Evolutionary conservation across 2,888 invertebrate genomes (phyloP).

Genomic region (Epiblema foenella): DNA sequence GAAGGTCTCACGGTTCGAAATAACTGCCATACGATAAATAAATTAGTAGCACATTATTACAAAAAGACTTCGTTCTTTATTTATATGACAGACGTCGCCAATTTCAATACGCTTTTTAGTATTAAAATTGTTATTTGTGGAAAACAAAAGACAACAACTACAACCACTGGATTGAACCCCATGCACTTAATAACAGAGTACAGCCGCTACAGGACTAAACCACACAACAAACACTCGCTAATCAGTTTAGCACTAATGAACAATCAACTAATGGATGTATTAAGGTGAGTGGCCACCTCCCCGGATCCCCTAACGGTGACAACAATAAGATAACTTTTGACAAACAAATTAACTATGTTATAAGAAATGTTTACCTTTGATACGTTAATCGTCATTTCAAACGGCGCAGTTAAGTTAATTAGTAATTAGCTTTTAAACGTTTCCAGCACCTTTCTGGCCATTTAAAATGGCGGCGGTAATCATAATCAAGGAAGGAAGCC

Average conservation of each 20-base stretch:
- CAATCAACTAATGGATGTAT: slow-evolving; percentile 39
- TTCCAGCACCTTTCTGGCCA: slow-evolving; percentile 9
- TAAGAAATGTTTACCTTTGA: slow-evolving; percentile 7
- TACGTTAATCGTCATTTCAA: not conserved
- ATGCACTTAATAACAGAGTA: not conserved
- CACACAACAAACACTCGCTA: slow-evolving; percentile 20
- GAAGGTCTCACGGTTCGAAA: no score
- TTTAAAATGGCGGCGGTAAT: slow-evolving; percentile 28
- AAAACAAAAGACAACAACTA: no score
- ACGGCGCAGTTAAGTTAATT: slow-evolving; percentile 11
- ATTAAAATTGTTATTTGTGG: no score
- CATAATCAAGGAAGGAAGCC: slow-evolving; percentile 34
- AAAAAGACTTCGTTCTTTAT: no score
- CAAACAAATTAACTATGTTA: not conserved
- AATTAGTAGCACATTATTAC: no score
- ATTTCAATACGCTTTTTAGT: no score
- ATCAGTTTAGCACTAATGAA: slow-evolving; percentile 30
- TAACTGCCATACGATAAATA: no score
- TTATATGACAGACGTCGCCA: no score
- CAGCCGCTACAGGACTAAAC: not conserved
- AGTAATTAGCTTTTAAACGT: slow-evolving; percentile 26
- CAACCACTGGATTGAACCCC: no score
- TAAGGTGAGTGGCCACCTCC: slow-evolving; percentile 41
- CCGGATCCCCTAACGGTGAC: not conserved
- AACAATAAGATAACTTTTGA: slow-evolving; percentile 10